phyloP scores from a whole-genome alignment of 2,888 invertebrate genomes.

The Cylindroiulus punctatus region DNA sequence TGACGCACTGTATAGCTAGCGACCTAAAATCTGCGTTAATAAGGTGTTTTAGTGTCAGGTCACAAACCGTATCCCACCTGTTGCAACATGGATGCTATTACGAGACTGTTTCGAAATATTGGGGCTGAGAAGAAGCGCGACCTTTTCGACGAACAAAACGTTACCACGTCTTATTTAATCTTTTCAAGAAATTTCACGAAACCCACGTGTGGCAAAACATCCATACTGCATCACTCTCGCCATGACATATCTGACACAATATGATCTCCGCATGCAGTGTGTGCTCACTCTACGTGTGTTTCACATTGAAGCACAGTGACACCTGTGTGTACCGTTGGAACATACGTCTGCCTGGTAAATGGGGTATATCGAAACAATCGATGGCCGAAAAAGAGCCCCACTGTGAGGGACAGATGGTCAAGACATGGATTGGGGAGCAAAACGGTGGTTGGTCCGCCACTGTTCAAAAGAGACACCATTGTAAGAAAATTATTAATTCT shows the following conservation, averaged over 20 bases:
- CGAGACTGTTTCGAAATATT: not conserved
- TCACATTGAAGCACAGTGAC: not conserved
- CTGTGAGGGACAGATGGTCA: not conserved
- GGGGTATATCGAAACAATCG: not conserved
- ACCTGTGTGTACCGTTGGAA: not conserved
- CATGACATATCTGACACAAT: conserved; percentile 8
- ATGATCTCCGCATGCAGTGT: not conserved
- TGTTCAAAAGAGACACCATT: not conserved
- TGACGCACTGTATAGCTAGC: no score
- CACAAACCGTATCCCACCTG: not conserved
- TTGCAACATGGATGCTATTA: not conserved
- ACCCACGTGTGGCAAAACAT: conserved; percentile 24
- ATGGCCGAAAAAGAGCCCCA: not conserved
- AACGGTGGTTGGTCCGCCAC: conserved; percentile 8
- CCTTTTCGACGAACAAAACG: not conserved
- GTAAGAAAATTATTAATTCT: conserved; percentile 46
- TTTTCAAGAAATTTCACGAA: not conserved
- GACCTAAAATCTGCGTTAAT: no score
- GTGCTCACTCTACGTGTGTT: not conserved
- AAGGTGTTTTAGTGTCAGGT: no score
- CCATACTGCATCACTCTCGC: not conserved
- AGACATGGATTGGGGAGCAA: not conserved
- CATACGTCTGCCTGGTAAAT: not conserved
- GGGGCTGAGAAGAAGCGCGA: not conserved
- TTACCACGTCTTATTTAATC: conserved; percentile 13